These are phyloP conservation scores for Poeciliopsis turneri DNA, from an alignment of 2,797 vertebrate genomes.

Conservation along the genomic window DNA sequence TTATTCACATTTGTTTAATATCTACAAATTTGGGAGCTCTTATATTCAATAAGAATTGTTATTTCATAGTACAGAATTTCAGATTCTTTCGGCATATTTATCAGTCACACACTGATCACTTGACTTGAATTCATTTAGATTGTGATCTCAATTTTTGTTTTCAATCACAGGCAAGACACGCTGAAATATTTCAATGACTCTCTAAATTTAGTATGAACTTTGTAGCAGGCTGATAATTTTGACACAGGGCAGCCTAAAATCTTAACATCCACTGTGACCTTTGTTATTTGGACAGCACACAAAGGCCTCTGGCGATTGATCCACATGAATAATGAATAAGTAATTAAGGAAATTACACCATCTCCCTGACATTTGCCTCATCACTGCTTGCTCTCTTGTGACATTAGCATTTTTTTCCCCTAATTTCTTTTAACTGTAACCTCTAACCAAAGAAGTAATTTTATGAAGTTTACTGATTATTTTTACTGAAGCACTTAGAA, in stretches of 20 bases:
- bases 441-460: constrained; percentile 22
- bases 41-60: not conserved
- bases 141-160: not conserved
- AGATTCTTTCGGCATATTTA: not conserved
- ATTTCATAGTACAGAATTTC: not conserved
- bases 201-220: constrained; percentile 24
- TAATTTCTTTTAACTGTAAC: constrained; percentile 12
- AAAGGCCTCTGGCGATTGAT: constrained; percentile 34
- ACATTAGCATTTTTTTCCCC: constrained; percentile 11
- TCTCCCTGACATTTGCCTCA: constrained; percentile 30
- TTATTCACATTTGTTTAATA: not conserved
- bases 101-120: not conserved
- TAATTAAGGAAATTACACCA: constrained; percentile 42
- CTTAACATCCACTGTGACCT: constrained; percentile 39
- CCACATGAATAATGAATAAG: constrained; percentile 56
- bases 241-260: constrained; percentile 28
- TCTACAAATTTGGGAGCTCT: not conserved
- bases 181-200: not conserved
- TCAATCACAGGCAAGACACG: not conserved
- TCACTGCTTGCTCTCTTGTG: constrained; percentile 29
- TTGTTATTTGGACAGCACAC: constrained; percentile 38
- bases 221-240: constrained; percentile 14
- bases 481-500: not conserved
- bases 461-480: constrained; percentile 17
- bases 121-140: not conserved